These are phyloP conservation scores for Lepidurus arcticus DNA, from an alignment of 1,140 invertebrate species.

Conservation along the genomic window DNA sequence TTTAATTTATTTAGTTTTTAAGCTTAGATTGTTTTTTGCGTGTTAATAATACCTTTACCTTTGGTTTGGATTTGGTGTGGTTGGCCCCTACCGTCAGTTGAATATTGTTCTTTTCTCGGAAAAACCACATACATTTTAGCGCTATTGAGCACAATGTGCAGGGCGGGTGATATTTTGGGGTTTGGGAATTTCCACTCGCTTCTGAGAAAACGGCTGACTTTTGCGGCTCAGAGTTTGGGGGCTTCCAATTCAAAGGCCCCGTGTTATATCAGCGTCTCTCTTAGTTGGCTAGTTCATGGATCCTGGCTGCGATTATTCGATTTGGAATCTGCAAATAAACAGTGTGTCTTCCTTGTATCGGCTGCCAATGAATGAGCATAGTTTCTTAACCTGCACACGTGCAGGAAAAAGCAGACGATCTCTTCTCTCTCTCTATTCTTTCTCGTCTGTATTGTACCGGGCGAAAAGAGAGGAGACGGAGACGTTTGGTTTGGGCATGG, in stretches of 20 bases:
- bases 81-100: neutral
- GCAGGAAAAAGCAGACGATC: neutral
- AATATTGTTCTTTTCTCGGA: neutral
- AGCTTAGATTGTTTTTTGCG: neutral
- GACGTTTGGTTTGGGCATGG: neutral
- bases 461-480: slow-evolving; percentile 1
- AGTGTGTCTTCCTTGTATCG: too few species aligned
- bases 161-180: slow-evolving; percentile 17
- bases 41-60: neutral
- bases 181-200: slow-evolving; percentile 18
- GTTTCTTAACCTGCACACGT: too few species aligned
- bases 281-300: too few species aligned
- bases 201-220: neutral
- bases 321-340: too few species aligned
- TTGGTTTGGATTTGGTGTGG: neutral
- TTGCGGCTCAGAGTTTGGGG: neutral
- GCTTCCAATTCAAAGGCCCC: neutral
- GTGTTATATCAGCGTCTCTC: too few species aligned
- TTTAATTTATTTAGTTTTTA: neutral
- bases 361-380: too few species aligned
- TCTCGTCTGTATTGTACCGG: slow-evolving; percentile 9
- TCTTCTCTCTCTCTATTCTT: neutral
- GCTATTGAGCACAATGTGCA: slow-evolving; percentile 1
- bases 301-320: too few species aligned
- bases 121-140: slow-evolving; percentile 12